A percentile compares a stretch with the other conserved stretches of the same genome.
phyloP scores from a whole-genome alignment of 1,140 invertebrate genomes.

The Gryon sp. region DNA sequence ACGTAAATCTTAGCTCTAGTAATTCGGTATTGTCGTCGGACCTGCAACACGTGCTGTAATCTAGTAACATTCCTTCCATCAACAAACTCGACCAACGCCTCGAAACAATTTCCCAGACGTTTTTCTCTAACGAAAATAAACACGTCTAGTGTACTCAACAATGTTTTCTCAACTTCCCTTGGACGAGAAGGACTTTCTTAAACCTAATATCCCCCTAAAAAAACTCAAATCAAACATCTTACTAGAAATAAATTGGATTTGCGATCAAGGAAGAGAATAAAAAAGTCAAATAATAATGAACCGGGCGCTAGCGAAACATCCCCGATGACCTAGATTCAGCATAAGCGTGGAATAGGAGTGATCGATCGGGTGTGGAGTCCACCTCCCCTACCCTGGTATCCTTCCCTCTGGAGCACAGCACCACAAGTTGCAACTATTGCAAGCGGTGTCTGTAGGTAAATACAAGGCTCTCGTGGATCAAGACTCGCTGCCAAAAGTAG shows the following conservation, averaged over 20 bases:
- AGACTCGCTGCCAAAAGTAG: slow-evolving; percentile 18
- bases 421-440: slow-evolving; percentile 58
- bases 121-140: slow-evolving; percentile 52
- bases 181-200: background rate
- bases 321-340: slow-evolving; percentile 48
- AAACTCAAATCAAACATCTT: slow-evolving; percentile 32
- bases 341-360: slow-evolving; percentile 40
- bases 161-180: slow-evolving; percentile 19
- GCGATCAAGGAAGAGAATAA: background rate
- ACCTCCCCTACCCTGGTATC: slow-evolving; percentile 33
- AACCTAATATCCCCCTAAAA: slow-evolving; percentile 7
- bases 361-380: slow-evolving; percentile 46
- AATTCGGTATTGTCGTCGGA: slow-evolving; percentile 25
- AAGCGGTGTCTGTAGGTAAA: slow-evolving; percentile 63
- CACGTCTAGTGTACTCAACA: slow-evolving; percentile 2
- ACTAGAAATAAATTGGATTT: slow-evolving; percentile 13
- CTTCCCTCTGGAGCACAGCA: slow-evolving; percentile 41
- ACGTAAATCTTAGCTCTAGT: slow-evolving; percentile 4
- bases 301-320: slow-evolving; percentile 28
- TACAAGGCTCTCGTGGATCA: slow-evolving; percentile 62
- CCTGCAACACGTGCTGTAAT: slow-evolving; percentile 49
- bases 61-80: slow-evolving; percentile 39
- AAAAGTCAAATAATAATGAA: slow-evolving; percentile 31
- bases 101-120: slow-evolving; percentile 36
- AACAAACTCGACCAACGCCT: slow-evolving; percentile 45